Evolutionary conservation across 2,888 invertebrate species (phyloP), one percentile per base, ranked within the genome.

Genomic region (Hirudinaria manillensis): DNA sequence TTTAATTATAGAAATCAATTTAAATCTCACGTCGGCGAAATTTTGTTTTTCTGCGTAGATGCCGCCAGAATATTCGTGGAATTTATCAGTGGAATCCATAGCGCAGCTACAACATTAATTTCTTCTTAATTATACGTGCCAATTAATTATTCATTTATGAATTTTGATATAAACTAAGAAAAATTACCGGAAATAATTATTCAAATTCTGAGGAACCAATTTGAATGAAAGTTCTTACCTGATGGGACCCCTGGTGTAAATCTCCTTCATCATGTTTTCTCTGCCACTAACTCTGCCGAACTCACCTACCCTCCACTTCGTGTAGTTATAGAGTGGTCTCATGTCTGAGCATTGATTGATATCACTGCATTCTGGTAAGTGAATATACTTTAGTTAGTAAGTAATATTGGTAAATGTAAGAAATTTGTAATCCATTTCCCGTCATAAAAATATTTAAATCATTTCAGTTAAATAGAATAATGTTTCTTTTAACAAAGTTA

Each of bases 261-360:
- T 87, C 79, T 87, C 87, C 19, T 86, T 85, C 85, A 86, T 87
- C 87, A 87, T 87, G 67, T 85, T 83, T 2, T 85, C 83, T 72
- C 86, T 78, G 2, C 87, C 87, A 70, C 72, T 76, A 7, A 87
- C 84, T 0, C 79, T 55, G 19, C 86, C 87, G 80, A 83, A 87
- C 77, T 87, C 85, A 0, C 83, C 84, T 7, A 87, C 87, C 78
- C 85, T 86, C 83, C 86, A 87, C 70, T 83, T 79, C 7, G 84
- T 86, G 81, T 84, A 87, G 79, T 83, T 86, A 34, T 77, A 75
- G 72, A 81, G 21, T 80, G 79, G 10, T 77, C 81, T 81, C 87
- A 87, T n/a, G 10, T 85, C 84, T 6, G 86, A 86, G 78, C 84
- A 84, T 74, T 84, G 81, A 75, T 83, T 83, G 79, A 82, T 84